Conservation (phyloP, 1,140 invertebrate genomes). For the Drosophila pruinosa region DNA sequence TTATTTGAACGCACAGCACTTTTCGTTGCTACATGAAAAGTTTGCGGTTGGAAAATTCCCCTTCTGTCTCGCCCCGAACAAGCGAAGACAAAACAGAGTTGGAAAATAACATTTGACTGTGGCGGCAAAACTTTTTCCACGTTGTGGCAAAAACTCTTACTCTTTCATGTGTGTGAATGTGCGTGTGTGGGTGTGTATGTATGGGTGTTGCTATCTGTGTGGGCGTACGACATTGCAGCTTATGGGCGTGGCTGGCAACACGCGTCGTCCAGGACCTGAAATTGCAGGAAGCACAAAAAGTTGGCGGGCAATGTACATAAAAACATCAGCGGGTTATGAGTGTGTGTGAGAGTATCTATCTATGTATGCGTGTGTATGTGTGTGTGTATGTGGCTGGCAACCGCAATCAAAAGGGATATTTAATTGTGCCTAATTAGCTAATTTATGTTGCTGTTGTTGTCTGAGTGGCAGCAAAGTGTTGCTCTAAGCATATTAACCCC, state of each 20-base stretch:
- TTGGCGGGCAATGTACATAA: slow-evolving; percentile 42
- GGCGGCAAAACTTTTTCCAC: slow-evolving; percentile 72
- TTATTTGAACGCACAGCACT: slow-evolving; percentile 70
- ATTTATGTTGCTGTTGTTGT: slow-evolving; percentile 65
- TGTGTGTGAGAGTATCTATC: slow-evolving; percentile 20
- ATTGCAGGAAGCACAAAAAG: slow-evolving; percentile 69
- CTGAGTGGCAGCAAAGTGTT: slow-evolving; percentile 58
- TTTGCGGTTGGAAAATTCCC: slow-evolving; percentile 69
- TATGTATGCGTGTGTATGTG: slow-evolving; percentile 10
- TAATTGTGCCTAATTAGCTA: slow-evolving; percentile 79
- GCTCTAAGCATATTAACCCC: slow-evolving; percentile 68
- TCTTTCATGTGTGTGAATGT: neutral
- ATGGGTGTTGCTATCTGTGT: slow-evolving; percentile 29
- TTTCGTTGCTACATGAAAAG: slow-evolving; percentile 69
- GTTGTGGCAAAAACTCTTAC: slow-evolving; percentile 62
- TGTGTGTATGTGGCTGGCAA: slow-evolving; percentile 36
- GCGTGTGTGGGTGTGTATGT: slow-evolving; percentile 1
- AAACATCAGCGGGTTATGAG: slow-evolving; percentile 33
- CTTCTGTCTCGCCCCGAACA: neutral
- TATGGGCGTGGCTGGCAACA: slow-evolving; percentile 64
- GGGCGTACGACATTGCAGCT: slow-evolving; percentile 58
- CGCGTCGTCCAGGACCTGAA: slow-evolving; percentile 55
- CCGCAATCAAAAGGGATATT: slow-evolving; percentile 79
- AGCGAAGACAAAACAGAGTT: slow-evolving; percentile 53
- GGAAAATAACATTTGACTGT: slow-evolving; percentile 76